Evolutionary conservation across 2,888 invertebrate species (phyloP), one percentile per base, ranked within the genome.

Genomic region (Ligdia adustata): DNA sequence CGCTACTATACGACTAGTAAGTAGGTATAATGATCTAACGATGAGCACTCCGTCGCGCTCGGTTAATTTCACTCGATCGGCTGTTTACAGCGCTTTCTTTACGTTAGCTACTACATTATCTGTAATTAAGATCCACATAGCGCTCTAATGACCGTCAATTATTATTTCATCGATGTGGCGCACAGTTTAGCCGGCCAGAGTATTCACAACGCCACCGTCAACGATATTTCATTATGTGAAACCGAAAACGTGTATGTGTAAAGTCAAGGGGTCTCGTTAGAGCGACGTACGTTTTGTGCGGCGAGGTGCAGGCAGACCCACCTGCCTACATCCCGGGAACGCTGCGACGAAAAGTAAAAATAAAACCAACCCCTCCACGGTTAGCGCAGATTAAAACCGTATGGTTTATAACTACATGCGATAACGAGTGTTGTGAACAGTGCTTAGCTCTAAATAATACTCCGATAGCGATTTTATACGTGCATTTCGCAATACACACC

Each of bases 281-380:
- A 66, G 59, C 58, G 45, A 35, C 51, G 52, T 56, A n/a, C 49
- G 51, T 67, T 63, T 62, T 65, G 52, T 45, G 28, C 37, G 35
- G 20, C n/a, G 43, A 22, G 43, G 42, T 40, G 44, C 20, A 22
- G 35, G 38, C 40, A 44, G 29, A 44, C 56, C 65, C 66, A 69
- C 66, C 67, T 69, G 68, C 68, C 60, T 47, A 20, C 52, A 27
- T 39, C 55, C 52, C 40, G 51, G 31, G 45, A 35, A 40, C 41
- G 35, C 41, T 38, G 47, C 57, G 57, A 50, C 52, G 40, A 58
- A 55, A 63, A 59, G 32, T 40, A 55, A 60, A 63, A 59, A 33
- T 40, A 55, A 60, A 62, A 62, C 34, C 49, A 42, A 59, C 51
- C 43, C 14, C 40, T 13, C 37, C 27, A 44, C 38, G 37, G 44